Evolutionary conservation across 2,797 vertebrate genomes (phyloP).

Genomic region (Gymnoscopelus microlampas): DNA sequence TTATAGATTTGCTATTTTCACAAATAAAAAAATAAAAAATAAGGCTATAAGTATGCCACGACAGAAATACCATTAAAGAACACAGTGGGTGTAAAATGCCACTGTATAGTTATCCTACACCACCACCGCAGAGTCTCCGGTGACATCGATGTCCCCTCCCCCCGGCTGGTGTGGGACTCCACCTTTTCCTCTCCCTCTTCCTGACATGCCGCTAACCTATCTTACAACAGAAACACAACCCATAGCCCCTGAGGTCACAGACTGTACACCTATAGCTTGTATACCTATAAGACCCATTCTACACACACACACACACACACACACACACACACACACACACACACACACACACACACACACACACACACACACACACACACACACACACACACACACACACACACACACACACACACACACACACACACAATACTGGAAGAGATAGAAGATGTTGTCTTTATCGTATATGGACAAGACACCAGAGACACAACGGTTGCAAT

Average conservation of each 20-base stretch:
- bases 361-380: slow-evolving; percentile 4
- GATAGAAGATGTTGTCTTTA: neutral
- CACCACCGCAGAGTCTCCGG: slow-evolving; percentile 32
- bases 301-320: neutral
- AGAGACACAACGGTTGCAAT: too few species aligned
- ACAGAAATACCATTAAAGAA: slow-evolving; percentile 7
- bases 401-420: neutral
- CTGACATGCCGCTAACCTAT: neutral
- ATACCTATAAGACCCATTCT: slow-evolving; percentile 4
- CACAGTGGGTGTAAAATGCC: slow-evolving; percentile 27
- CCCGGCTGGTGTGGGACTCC: slow-evolving; percentile 28
- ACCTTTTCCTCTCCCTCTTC: neutral
- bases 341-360: slow-evolving; percentile 5
- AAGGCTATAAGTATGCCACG: slow-evolving; percentile 14
- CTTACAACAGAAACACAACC: slow-evolving; percentile 15
- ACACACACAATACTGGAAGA: too few species aligned
- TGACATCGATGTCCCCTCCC: slow-evolving; percentile 21
- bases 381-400: slow-evolving; percentile 16
- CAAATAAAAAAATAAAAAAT: too few species aligned
- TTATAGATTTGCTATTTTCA: too few species aligned
- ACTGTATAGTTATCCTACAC: slow-evolving; percentile 38
- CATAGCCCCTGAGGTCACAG: slow-evolving; percentile 1
- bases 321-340: neutral
- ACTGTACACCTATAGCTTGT: neutral
- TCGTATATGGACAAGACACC: too few species aligned